A percentile compares a stretch with the other conserved stretches of the same genome.
phyloP scores from a whole-genome alignment of 2,797 vertebrate species.

The Anomalospiza imberbis region DNA sequence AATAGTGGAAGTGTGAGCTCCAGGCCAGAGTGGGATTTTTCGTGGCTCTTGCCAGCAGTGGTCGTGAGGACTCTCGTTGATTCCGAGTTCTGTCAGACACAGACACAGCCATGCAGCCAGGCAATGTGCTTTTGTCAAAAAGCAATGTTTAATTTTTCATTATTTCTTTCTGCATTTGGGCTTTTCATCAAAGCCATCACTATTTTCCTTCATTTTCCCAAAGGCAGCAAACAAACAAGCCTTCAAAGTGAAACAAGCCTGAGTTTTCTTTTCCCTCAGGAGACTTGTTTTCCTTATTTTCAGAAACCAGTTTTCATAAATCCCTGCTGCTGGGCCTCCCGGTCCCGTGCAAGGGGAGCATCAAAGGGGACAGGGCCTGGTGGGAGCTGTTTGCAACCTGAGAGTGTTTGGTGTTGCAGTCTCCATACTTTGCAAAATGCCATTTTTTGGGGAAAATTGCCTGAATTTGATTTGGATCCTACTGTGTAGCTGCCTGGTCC shows the following conservation, averaged over 20 bases:
- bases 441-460: background rate
- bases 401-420: background rate
- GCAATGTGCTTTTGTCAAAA: background rate
- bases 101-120: background rate
- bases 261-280: background rate
- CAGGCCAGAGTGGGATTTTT: background rate
- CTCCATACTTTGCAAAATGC: background rate
- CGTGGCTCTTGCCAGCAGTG: background rate
- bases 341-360: background rate
- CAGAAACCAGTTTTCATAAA: background rate
- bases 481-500: background rate
- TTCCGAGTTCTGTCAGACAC: background rate
- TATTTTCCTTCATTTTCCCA: background rate
- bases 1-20: accelerated
- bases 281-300: background rate
- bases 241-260: background rate
- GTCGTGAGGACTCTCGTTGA: background rate
- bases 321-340: background rate
- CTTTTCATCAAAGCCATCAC: background rate
- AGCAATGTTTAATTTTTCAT: background rate
- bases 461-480: background rate
- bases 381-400: background rate
- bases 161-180: background rate
- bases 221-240: background rate
- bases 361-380: background rate